Conservation (phyloP, 2,113 vertebrate species). For the Coptodon bakossiorum region DNA sequence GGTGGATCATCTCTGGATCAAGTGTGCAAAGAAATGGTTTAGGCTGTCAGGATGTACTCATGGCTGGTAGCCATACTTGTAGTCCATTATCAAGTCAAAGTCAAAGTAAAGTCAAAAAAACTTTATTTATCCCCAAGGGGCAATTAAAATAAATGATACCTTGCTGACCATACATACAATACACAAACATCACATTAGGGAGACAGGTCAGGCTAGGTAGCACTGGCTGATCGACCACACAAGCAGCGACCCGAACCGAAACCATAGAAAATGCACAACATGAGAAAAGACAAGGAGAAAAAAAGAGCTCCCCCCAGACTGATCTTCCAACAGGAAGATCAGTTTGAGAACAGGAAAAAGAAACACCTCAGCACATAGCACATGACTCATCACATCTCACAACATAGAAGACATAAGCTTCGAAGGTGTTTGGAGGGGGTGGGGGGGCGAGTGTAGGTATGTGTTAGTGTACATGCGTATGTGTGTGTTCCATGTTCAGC, state of each 20-base stretch:
- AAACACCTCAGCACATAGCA: background rate
- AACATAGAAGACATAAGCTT: no score
- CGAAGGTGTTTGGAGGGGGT: no score
- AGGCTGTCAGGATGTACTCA: background rate
- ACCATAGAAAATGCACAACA: background rate
- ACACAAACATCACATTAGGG: background rate
- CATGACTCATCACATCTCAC: no score
- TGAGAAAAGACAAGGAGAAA: background rate
- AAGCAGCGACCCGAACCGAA: background rate
- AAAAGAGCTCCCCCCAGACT: background rate
- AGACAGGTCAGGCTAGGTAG: background rate
- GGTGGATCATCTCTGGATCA: background rate
- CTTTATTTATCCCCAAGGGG: background rate
- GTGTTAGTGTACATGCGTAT: no score
- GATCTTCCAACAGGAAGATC: background rate
- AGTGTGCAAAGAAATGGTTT: background rate
- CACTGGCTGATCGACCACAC: background rate
- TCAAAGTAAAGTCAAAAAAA: background rate
- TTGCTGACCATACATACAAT: background rate
- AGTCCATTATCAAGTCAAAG: background rate
- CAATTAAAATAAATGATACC: background rate
- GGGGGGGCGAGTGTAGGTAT: no score
- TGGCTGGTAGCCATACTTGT: background rate
- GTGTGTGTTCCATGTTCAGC: no score
- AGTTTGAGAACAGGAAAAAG: background rate